Conservation (phyloP, 2,113 vertebrate species). For the Ciconia boyciana region DNA sequence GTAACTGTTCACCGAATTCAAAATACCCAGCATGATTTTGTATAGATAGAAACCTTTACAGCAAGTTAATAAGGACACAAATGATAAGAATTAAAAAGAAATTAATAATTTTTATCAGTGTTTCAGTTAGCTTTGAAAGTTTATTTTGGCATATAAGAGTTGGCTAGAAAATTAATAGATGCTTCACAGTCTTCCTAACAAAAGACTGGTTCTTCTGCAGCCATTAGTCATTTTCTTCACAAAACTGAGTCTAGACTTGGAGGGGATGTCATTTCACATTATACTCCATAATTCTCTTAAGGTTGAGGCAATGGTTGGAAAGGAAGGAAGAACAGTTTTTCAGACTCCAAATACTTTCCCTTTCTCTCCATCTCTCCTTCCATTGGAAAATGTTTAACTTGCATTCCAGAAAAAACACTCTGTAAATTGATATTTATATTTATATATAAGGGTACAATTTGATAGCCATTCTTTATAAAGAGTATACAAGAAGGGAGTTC, state of each 20-base stretch:
- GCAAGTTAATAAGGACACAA: background rate
- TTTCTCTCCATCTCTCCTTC: background rate
- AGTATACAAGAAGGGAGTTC: background rate
- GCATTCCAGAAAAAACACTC: background rate
- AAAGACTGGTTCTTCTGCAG: background rate
- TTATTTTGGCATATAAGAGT: background rate
- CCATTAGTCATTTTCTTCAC: background rate
- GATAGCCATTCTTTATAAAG: background rate
- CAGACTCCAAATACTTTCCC: background rate
- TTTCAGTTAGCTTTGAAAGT: background rate
- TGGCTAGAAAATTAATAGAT: background rate
- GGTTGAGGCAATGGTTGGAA: background rate
- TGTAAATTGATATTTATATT: background rate
- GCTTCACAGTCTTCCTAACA: background rate
- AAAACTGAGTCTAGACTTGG: background rate
- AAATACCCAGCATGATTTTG: background rate
- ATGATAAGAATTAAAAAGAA: background rate
- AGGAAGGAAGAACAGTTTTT: background rate
- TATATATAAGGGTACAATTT: background rate
- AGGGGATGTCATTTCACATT: accelerated
- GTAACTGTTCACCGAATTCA: background rate
- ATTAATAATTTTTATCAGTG: background rate
- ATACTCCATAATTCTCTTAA: background rate
- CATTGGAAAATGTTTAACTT: background rate
- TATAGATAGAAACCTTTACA: background rate